phyloP scores from a whole-genome alignment of 2,797 vertebrate species.

The Hyperoplus immaculatus region DNA sequence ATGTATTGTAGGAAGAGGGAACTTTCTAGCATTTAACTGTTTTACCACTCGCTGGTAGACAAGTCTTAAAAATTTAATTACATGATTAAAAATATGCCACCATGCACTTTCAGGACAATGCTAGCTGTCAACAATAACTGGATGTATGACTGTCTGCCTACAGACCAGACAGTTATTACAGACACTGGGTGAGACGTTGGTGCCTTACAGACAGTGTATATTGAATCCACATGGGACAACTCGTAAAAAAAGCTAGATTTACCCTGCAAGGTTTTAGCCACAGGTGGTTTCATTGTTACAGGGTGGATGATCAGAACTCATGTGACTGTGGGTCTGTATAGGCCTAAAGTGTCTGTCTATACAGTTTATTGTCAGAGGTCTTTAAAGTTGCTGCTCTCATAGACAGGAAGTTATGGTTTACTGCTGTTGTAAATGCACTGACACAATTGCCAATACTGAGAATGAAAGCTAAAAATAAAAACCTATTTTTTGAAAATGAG shows the following conservation, averaged over 20 bases:
- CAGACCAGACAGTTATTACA: constrained; percentile 47
- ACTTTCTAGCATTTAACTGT: constrained; percentile 15
- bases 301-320: background rate
- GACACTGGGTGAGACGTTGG: constrained; percentile 30
- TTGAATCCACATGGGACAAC: background rate
- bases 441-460: background rate
- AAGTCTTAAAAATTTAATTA: constrained; percentile 40
- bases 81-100: constrained; percentile 53
- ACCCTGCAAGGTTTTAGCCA: constrained; percentile 10
- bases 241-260: constrained; percentile 1
- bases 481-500: background rate
- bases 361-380: background rate
- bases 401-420: constrained; percentile 47
- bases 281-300: background rate
- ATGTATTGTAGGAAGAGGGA: background rate
- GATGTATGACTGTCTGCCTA: constrained; percentile 38
- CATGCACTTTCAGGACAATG: constrained; percentile 59
- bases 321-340: background rate
- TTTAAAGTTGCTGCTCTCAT: constrained; percentile 19
- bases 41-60: constrained; percentile 15
- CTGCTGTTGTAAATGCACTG: constrained; percentile 11
- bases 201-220: constrained; percentile 17
- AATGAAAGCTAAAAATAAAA: background rate
- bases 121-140: constrained; percentile 51
- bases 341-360: background rate